Conservation (phyloP, 2,797 vertebrate species). For the Oreonectes daqikongensis region DNA sequence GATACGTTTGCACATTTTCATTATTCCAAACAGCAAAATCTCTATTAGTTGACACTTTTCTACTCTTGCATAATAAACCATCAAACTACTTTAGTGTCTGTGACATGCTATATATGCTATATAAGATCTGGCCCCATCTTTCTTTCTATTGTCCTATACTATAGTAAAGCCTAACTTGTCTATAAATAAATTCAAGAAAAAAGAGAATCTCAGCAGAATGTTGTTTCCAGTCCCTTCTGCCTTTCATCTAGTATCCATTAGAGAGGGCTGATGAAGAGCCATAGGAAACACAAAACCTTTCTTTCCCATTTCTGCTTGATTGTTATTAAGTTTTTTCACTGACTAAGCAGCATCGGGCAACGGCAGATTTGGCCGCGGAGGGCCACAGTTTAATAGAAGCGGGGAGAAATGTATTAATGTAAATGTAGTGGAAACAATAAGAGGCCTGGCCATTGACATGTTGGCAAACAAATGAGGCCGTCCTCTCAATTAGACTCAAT, state of each 20-base stretch:
- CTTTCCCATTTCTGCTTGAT: slow-evolving; percentile 55
- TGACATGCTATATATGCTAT: neutral
- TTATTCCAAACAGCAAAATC: neutral
- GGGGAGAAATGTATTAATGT: slow-evolving; percentile 69
- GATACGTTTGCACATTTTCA: neutral
- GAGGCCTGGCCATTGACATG: slow-evolving; percentile 66
- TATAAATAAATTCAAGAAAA: slow-evolving; percentile 28
- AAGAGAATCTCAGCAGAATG: slow-evolving; percentile 50
- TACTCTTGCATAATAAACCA: neutral
- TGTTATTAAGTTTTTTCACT: slow-evolving; percentile 67
- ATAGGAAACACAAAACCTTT: slow-evolving; percentile 49
- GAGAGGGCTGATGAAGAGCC: slow-evolving; percentile 37
- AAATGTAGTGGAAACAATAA: slow-evolving; percentile 70
- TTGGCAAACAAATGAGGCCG: slow-evolving; percentile 68
- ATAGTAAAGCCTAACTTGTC: neutral
- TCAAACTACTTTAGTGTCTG: no score
- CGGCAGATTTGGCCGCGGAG: slow-evolving; percentile 58
- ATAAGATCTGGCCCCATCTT: neutral
- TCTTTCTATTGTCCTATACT: neutral
- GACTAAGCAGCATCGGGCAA: slow-evolving; percentile 67
- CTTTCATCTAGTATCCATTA: slow-evolving; percentile 34
- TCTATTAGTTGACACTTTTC: neutral
- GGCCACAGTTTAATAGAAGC: slow-evolving; percentile 62
- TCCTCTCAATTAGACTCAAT: slow-evolving; percentile 67
- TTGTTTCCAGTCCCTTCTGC: slow-evolving; percentile 32